Evolutionary conservation across 2,113 vertebrate genomes (phyloP).

Genomic region (Climacteris rufus): DNA sequence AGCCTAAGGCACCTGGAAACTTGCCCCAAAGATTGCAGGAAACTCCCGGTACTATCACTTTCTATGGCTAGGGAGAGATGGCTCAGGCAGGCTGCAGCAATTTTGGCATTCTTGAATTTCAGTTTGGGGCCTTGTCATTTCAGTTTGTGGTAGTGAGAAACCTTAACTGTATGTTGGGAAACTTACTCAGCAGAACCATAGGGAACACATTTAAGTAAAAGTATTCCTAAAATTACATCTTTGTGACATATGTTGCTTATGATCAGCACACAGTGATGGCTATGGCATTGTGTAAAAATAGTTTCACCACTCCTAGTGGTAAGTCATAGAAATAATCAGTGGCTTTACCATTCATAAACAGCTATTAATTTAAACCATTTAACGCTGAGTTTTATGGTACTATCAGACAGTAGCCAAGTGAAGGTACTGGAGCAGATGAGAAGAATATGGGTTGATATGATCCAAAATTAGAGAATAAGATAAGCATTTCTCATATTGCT

Average conservation of each 20-base stretch:
- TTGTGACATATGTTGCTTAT: accelerated
- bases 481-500: not conserved
- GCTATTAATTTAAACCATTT: not conserved
- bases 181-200: not conserved
- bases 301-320: not conserved
- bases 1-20: not conserved
- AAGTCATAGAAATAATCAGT: not conserved
- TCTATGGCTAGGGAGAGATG: not conserved
- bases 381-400: not conserved
- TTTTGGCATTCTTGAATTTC: not conserved
- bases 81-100: not conserved
- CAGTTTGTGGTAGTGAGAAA: not conserved
- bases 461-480: not conserved
- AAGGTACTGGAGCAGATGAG: not conserved
- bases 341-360: not conserved
- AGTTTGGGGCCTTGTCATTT: not conserved
- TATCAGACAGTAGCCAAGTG: not conserved
- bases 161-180: not conserved
- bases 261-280: accelerated
- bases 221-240: not conserved
- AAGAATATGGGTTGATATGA: not conserved
- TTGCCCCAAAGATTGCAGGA: not conserved
- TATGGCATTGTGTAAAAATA: not conserved
- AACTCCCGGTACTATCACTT: not conserved
- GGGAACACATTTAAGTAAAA: not conserved